Conservation (phyloP, 2,797 vertebrate species). For the Anas capensis region DNA sequence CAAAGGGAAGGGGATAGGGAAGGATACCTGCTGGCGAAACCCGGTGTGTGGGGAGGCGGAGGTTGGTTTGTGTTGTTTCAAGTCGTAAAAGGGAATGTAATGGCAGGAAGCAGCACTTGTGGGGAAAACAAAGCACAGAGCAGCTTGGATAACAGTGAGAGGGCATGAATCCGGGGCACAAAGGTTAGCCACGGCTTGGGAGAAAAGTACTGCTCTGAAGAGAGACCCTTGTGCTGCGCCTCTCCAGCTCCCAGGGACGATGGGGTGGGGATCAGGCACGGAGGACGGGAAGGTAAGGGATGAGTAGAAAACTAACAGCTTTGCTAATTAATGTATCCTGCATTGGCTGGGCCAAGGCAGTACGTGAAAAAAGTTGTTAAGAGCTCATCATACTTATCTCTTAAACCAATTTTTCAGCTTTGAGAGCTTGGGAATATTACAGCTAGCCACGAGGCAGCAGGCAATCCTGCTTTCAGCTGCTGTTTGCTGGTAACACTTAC, state of each 20-base stretch:
- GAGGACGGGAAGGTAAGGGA: neutral
- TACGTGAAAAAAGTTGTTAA: neutral
- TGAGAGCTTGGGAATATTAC: neutral
- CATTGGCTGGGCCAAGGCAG: neutral
- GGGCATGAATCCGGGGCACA: neutral
- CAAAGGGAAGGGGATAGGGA: neutral
- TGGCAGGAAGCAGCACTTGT: neutral
- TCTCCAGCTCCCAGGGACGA: fast-evolving
- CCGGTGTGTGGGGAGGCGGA: neutral
- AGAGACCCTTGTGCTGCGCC: neutral
- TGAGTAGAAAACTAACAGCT: neutral
- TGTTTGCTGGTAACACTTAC: neutral
- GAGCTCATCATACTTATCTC: neutral
- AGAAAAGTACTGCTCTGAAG: neutral
- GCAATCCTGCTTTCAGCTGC: neutral
- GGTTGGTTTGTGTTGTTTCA: neutral
- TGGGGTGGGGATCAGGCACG: neutral
- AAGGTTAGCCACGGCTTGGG: neutral
- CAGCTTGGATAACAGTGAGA: fast-evolving
- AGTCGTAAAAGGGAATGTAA: neutral
- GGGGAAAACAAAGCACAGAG: neutral
- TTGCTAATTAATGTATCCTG: neutral
- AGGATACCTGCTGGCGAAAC: neutral
- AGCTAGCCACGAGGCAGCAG: neutral
- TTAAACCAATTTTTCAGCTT: neutral